These are phyloP conservation scores for Syritta pipiens DNA, from an alignment of 2,888 invertebrate species.

Conservation along the genomic window DNA sequence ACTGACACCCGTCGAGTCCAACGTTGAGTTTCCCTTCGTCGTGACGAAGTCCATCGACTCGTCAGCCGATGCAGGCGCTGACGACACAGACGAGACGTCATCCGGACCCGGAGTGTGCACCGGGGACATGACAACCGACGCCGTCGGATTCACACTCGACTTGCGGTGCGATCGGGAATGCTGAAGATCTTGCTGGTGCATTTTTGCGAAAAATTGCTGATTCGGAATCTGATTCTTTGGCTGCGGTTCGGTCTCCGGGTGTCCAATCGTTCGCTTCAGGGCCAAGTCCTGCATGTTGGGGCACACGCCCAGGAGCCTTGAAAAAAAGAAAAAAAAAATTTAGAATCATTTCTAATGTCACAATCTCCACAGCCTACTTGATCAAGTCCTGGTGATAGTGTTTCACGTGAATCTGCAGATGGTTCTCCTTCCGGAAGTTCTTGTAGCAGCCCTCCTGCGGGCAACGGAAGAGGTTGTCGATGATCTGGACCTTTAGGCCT, in stretches of 20 bases:
- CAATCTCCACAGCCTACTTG: slow-evolving; percentile 78
- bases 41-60: slow-evolving; percentile 28
- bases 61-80: slow-evolving; percentile 19
- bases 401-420: slow-evolving; percentile 95
- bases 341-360: not conserved
- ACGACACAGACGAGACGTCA: not conserved
- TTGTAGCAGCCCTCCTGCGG: slow-evolving; percentile 92
- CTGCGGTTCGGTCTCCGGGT: slow-evolving; percentile 79
- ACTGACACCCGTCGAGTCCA: slow-evolving; percentile 24
- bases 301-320: slow-evolving; percentile 84
- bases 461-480: slow-evolving; percentile 85
- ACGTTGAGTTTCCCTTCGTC: slow-evolving; percentile 3
- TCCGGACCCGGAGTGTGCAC: slow-evolving; percentile 39
- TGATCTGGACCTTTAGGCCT: slow-evolving; percentile 84
- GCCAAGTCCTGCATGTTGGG: slow-evolving; percentile 93
- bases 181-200: slow-evolving; percentile 78
- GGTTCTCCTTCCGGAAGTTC: slow-evolving; percentile 93
- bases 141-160: slow-evolving; percentile 48
- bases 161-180: slow-evolving; percentile 74
- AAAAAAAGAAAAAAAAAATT: slow-evolving; percentile 5
- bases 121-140: slow-evolving; percentile 48
- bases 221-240: slow-evolving; percentile 79
- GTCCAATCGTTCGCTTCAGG: slow-evolving; percentile 87
- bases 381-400: slow-evolving; percentile 93
- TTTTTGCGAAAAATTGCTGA: slow-evolving; percentile 79